Conservation (phyloP, 2,113 vertebrate genomes). For the Nesoenas mayeri region DNA sequence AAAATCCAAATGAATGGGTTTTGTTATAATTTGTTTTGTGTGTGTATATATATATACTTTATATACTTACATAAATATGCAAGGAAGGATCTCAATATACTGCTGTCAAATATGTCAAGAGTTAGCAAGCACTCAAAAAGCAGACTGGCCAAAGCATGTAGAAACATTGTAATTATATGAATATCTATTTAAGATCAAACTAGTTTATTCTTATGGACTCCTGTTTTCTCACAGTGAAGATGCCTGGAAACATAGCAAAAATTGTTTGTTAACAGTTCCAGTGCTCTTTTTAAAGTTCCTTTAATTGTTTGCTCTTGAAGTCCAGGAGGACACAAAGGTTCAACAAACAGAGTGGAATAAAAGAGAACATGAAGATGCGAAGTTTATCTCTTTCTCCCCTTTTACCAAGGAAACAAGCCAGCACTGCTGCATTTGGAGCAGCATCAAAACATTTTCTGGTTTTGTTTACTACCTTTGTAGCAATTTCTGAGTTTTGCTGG, state of each 20-base stretch:
- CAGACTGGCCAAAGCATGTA: background rate
- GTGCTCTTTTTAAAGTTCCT: background rate
- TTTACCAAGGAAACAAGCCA: accelerated
- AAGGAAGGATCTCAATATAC: background rate
- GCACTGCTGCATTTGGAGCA: background rate
- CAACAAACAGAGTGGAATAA: background rate
- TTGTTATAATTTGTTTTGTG: background rate
- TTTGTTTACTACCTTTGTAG: background rate
- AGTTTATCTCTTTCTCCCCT: background rate
- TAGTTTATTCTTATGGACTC: background rate
- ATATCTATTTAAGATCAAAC: background rate
- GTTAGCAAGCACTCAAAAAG: background rate
- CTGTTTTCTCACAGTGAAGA: background rate
- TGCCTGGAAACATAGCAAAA: background rate
- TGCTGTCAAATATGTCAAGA: background rate
- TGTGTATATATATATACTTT: background rate
- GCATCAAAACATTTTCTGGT: background rate
- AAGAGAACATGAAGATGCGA: background rate
- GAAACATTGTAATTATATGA: background rate
- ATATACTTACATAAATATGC: background rate
- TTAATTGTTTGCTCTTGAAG: background rate
- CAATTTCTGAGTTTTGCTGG: background rate
- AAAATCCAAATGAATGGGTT: background rate
- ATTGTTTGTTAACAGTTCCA: background rate
- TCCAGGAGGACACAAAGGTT: background rate